These are phyloP conservation scores for Calidris pugnax DNA, from an alignment of 2,113 vertebrate species.

Conservation along the genomic window DNA sequence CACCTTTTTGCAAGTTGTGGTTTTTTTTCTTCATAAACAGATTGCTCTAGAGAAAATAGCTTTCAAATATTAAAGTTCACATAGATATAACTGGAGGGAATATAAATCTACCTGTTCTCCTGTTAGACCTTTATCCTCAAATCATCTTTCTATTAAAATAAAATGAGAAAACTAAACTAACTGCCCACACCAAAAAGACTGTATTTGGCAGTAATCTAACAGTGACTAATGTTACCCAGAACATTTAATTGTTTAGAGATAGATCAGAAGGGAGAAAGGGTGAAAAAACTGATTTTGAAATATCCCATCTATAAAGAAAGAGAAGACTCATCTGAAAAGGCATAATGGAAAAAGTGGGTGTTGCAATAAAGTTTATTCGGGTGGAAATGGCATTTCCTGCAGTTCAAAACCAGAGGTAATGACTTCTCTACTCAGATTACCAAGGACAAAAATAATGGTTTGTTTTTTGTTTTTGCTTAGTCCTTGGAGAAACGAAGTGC, in stretches of 20 bases:
- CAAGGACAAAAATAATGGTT: not conserved
- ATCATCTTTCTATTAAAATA: not conserved
- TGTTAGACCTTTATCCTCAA: not conserved
- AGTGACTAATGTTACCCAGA: not conserved
- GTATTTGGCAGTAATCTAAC: not conserved
- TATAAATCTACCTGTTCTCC: not conserved
- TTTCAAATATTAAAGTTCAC: conserved; percentile 5
- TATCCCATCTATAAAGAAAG: not conserved
- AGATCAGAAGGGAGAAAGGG: not conserved
- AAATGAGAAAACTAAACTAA: not conserved
- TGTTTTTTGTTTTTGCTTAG: not conserved
- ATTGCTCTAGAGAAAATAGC: not conserved
- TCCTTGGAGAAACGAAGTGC: not conserved
- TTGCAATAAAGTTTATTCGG: conserved; percentile 11
- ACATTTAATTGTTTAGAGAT: not conserved
- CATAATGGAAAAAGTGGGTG: not conserved
- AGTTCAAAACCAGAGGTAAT: not conserved
- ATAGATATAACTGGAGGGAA: not conserved
- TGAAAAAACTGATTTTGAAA: not conserved
- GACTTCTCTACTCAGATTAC: not conserved
- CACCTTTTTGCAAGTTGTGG: not conserved
- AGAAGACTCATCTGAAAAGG: not conserved
- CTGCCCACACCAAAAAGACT: not conserved
- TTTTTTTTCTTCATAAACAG: not conserved
- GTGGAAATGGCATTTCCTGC: conserved; percentile 9